phyloP scores from a whole-genome alignment of 2,888 invertebrate genomes.

The Trissoscelio sp. region DNA sequence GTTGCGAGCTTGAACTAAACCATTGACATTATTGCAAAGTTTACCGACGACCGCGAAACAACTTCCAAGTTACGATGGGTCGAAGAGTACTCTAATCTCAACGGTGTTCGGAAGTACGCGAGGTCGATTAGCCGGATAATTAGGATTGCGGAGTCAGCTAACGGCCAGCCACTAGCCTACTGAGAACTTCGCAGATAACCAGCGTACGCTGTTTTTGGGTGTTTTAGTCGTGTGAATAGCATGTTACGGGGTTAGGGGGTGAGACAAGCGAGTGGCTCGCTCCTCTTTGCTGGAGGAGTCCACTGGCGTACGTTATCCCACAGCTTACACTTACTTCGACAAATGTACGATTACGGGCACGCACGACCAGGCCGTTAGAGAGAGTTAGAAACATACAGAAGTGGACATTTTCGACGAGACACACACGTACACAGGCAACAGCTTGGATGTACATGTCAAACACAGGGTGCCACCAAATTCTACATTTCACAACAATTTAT shows the following conservation, averaged over 20 bases:
- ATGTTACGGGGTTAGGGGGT: conserved; percentile 75
- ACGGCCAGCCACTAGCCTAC: conserved; percentile 74
- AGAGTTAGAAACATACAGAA: conserved; percentile 71
- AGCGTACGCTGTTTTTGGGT: conserved; percentile 71
- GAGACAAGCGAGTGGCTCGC: conserved; percentile 71
- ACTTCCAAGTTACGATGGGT: conserved; percentile 63
- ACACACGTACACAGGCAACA: conserved; percentile 76
- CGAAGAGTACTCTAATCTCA: conserved; percentile 69
- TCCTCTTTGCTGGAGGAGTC: conserved; percentile 59
- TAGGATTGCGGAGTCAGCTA: conserved; percentile 73
- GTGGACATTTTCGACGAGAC: conserved; percentile 73
- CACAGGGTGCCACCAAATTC: conserved; percentile 44
- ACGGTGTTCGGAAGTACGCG: conserved; percentile 69
- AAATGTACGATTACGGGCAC: conserved; percentile 68
- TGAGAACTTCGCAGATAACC: conserved; percentile 72
- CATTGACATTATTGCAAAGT: conserved; percentile 68
- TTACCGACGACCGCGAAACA: conserved; percentile 64
- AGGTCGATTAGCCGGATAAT: conserved; percentile 72
- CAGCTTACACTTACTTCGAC: conserved; percentile 69
- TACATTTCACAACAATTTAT: conserved; percentile 25
- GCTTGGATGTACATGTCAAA: conserved; percentile 58
- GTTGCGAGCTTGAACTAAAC: conserved; percentile 58
- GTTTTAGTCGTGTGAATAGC: conserved; percentile 77
- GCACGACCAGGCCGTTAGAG: conserved; percentile 72
- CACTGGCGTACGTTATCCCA: conserved; percentile 54